Evolutionary conservation across 2,888 invertebrate species (phyloP).

Genomic region (Andrena fulva): DNA sequence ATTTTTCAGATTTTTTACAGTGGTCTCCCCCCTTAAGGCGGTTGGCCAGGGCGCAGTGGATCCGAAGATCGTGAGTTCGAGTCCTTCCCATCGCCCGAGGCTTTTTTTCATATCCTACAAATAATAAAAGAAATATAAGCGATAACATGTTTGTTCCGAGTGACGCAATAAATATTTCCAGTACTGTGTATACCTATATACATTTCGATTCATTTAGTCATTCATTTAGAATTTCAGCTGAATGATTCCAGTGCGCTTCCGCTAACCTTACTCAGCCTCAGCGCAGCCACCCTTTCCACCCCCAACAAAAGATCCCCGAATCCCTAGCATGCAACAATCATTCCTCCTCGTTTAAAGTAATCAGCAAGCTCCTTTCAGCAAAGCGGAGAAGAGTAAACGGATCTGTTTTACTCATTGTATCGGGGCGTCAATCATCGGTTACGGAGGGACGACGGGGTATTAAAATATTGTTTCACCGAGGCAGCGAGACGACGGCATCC

Average conservation of each 20-base stretch:
- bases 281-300: not conserved
- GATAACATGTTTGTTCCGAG: no score
- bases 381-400: conserved; percentile 36
- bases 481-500: conserved; percentile 34
- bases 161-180: no score
- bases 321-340: conserved; percentile 20
- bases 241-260: not conserved
- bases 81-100: no score
- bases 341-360: conserved; percentile 11
- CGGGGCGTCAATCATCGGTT: conserved; percentile 47
- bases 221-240: not conserved
- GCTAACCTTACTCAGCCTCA: not conserved
- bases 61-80: no score
- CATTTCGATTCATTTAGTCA: not conserved
- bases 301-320: not conserved
- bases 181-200: no score
- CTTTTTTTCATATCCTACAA: no score
- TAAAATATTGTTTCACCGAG: conserved; percentile 53
- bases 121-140: no score
- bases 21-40: no score
- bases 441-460: conserved; percentile 36
- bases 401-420: conserved; percentile 27
- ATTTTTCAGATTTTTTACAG: no score
- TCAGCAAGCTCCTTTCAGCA: conserved; percentile 14
- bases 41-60: no score